phyloP scores from a whole-genome alignment of 2,888 invertebrate genomes.

The Alsophila aescularia region DNA sequence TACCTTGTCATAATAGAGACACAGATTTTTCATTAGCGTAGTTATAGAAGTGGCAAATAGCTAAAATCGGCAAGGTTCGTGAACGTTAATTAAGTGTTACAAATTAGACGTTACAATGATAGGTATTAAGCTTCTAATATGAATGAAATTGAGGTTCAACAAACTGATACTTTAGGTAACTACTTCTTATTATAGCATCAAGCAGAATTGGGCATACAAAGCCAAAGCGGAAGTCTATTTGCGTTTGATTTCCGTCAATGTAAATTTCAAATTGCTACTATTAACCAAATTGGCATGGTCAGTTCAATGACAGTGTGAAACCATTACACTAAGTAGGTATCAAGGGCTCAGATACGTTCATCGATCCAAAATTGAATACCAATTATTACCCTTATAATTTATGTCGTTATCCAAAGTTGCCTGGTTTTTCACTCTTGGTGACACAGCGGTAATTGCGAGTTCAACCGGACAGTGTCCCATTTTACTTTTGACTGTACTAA shows the following conservation, averaged over 20 bases:
- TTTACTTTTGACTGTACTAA: too few relatives aligned
- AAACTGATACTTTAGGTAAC: conserved; percentile 18
- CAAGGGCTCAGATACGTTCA: background rate
- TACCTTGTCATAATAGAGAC: conserved; percentile 6
- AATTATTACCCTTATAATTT: too few relatives aligned
- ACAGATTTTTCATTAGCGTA: background rate
- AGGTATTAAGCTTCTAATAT: conserved; percentile 14
- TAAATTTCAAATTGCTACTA: conserved; percentile 9
- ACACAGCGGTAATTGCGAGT: too few relatives aligned
- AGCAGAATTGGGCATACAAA: conserved; percentile 3
- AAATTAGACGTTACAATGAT: conserved; percentile 14
- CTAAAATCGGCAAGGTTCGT: background rate
- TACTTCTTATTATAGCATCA: background rate
- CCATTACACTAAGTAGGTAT: conserved; percentile 4
- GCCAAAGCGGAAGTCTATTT: conserved; percentile 15
- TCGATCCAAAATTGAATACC: too few relatives aligned
- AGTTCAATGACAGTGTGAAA: conserved; percentile 18
- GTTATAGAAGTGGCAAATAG: background rate
- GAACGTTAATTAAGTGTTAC: background rate
- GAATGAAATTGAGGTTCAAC: conserved; percentile 25
- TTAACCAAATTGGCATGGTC: conserved; percentile 17
- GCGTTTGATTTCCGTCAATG: conserved; percentile 16
- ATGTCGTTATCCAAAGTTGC: too few relatives aligned
- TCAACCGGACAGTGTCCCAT: too few relatives aligned
- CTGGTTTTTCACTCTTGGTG: too few relatives aligned